Evolutionary conservation across 2,888 invertebrate species (phyloP), one percentile per base, ranked within the genome.

Genomic region (Salticus scenicus): DNA sequence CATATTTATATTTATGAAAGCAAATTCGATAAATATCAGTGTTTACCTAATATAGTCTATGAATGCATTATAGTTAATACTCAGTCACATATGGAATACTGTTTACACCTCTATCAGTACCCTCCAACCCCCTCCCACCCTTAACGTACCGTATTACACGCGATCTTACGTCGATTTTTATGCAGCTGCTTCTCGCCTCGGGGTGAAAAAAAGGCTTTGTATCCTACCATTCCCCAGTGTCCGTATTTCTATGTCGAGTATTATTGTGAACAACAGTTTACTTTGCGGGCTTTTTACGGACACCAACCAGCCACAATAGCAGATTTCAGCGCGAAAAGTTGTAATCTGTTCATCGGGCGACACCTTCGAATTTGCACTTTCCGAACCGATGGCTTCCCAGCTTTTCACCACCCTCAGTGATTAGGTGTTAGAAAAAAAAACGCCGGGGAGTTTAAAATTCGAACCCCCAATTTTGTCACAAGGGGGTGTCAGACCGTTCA

Each of bases 321-420:
- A 41, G 73, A 78, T 84, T 84, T 84, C 73, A 84, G 51, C 74
- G 67, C 74, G 63, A 67, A 74, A 57, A 72, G 72, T 57, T 72
- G 73, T 77, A 84, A 73, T 77, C 77, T 84, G 67, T 77, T 77
- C 77, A 84, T 77, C 83, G 72, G 73, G 37, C 83, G 77, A 84
- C 83, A 84, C 77, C 73, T 84, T 73, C 70, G 73, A 83, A 83
- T 83, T 84, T 84, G 83, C 77, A 77, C 77, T 84, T 77, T 77
- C 64, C 77, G 41, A 77, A 67, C 71, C 69, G 66, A 41, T 69
- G 73, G 33, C 41, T 84, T 41, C 66, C 71, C 47, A 64, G 42
- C 76, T 63, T 66, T 41, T 27, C 24, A 47, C 63, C 57, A 33
- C 57, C 63, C 30, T 37, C 67, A 2, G 31, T 33, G 37, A 67